Percentiles rank a stretch among this genome's conserved stretches.
Evolutionary conservation across 2,113 vertebrate species (phyloP).

Genomic region (Catharus fuscescens): DNA sequence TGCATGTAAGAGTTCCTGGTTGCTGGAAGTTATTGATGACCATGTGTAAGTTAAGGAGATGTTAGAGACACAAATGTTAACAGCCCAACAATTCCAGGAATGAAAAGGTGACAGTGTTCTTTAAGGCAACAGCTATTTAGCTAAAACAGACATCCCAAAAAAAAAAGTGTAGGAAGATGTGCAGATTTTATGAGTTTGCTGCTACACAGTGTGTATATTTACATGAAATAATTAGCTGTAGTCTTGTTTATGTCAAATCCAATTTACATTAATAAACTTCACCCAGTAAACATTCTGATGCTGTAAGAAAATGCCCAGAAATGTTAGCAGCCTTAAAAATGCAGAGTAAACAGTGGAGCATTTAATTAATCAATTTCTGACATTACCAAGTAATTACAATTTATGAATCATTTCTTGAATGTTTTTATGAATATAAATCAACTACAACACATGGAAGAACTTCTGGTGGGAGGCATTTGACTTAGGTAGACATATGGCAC

Average conservation of each 20-base stretch:
- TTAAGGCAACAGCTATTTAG: neutral
- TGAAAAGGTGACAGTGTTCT: neutral
- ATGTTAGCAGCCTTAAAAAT: conserved; percentile 27
- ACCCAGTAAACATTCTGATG: neutral
- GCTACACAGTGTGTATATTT: conserved; percentile 56
- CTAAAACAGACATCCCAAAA: neutral
- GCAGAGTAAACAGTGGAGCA: conserved; percentile 41
- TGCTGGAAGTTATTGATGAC: neutral
- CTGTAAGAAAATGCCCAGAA: conserved; percentile 31
- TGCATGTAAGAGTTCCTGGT: neutral
- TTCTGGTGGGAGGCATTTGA: neutral
- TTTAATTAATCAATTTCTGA: conserved; percentile 60
- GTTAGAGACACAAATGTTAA: neutral
- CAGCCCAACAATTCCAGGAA: neutral
- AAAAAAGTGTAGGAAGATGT: conserved; percentile 13
- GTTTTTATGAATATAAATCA: conserved; percentile 38
- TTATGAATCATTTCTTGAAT: conserved; percentile 25
- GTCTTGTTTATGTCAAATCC: conserved; percentile 72
- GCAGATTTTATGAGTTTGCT: conserved; percentile 59
- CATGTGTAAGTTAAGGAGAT: neutral
- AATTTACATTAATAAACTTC: conserved; percentile 71
- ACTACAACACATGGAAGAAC: conserved; percentile 6
- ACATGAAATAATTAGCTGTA: conserved; percentile 66
- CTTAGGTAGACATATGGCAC: neutral
- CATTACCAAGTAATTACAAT: conserved; percentile 54